phyloP scores from a whole-genome alignment of 2,888 invertebrate species.

The Melanotus villosus region DNA sequence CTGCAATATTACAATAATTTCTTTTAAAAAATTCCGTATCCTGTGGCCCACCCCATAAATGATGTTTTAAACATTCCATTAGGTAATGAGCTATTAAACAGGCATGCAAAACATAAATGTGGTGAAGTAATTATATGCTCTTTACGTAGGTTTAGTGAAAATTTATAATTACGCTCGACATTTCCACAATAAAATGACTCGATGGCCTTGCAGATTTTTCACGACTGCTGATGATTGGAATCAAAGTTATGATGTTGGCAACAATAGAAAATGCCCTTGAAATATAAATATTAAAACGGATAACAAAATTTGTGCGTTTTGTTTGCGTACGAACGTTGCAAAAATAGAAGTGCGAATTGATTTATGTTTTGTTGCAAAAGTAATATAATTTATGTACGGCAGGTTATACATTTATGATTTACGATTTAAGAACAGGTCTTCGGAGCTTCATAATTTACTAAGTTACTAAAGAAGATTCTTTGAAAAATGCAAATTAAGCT shows the following conservation, averaged over 20 bases:
- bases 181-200: constrained; percentile 1
- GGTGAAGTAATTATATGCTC: neutral
- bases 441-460: too few species aligned
- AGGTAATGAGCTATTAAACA: constrained; percentile 5
- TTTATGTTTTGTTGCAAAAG: too few species aligned
- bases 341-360: too few species aligned
- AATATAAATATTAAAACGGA: constrained; percentile 1
- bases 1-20: neutral
- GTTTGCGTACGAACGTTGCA: too few species aligned
- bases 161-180: neutral
- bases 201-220: constrained; percentile 16
- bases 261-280: constrained; percentile 14
- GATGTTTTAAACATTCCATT: neutral
- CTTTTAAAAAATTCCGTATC: neutral
- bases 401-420: too few species aligned
- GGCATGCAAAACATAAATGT: neutral
- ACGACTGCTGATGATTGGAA: neutral
- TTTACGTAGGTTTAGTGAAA: neutral
- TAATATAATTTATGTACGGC: too few species aligned
- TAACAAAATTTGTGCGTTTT: too few species aligned
- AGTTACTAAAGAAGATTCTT: too few species aligned
- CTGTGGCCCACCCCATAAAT: neutral
- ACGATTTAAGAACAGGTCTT: too few species aligned
- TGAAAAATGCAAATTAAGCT: too few species aligned
- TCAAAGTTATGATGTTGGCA: constrained; percentile 2